Conservation (phyloP, 2,113 vertebrate species). For the Cercocebus atys region DNA sequence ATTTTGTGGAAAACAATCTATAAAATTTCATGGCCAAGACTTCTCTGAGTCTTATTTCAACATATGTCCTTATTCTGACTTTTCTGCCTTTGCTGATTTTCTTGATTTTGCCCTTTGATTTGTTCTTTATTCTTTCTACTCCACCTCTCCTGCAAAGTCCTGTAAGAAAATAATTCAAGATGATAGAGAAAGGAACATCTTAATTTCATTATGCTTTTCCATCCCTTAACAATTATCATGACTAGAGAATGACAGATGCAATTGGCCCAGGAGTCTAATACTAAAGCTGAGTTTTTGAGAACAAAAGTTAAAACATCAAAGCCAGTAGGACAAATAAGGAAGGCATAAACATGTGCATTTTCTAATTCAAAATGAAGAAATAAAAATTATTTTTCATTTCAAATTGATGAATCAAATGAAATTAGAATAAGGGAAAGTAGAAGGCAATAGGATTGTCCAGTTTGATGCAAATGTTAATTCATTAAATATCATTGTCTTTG, state of each 20-base stretch:
- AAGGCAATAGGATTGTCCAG: not conserved
- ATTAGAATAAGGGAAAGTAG: not conserved
- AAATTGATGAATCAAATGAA: conserved; percentile 39
- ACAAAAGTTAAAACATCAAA: conserved; percentile 48
- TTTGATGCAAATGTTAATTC: not conserved
- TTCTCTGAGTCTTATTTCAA: not conserved
- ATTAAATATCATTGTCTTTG: not conserved
- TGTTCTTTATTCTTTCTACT: conserved; percentile 19
- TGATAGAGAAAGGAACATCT: conserved; percentile 49
- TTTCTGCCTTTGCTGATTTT: not conserved
- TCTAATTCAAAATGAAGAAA: conserved; percentile 32
- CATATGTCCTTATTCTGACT: not conserved
- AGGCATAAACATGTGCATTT: not conserved
- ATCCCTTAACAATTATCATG: conserved; percentile 52
- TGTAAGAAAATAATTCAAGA: conserved; percentile 48
- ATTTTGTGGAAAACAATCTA: not conserved
- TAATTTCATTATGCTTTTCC: conserved; percentile 57
- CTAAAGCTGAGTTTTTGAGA: conserved; percentile 51
- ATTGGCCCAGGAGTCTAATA: conserved; percentile 16
- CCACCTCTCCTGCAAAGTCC: not conserved
- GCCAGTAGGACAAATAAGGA: not conserved
- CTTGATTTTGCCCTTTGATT: not conserved
- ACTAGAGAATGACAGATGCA: conserved; percentile 44
- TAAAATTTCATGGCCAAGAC: not conserved
- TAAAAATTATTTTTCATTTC: not conserved